phyloP scores from a whole-genome alignment of 37 sponge, comb jelly and placozoan species.

The Corticium candelabrum region DNA sequence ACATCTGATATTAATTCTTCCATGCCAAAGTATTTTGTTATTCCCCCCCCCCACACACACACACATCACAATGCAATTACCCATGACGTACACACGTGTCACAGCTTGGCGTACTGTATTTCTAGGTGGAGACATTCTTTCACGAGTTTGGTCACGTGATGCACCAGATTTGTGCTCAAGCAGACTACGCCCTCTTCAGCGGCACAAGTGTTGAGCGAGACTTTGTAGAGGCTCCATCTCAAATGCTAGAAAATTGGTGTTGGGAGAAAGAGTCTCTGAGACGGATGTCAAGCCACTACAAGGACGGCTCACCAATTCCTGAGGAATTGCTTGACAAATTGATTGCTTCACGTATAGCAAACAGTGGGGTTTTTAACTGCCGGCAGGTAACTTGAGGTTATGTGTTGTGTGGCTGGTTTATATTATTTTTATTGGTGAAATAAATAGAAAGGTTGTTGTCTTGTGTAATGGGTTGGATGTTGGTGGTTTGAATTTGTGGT shows the following conservation, averaged over 20 bases:
- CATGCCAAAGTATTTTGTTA: too few species aligned
- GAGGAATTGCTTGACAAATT: conserved; percentile 36
- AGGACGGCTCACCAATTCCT: conserved; percentile 30
- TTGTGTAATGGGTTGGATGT: too few species aligned
- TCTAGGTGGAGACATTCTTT: conserved; percentile 54
- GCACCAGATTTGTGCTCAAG: conserved; percentile 52
- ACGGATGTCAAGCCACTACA: conserved; percentile 42
- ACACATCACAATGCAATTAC: too few species aligned
- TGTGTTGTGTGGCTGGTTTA: too few species aligned
- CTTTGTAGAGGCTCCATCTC: conserved; percentile 61
- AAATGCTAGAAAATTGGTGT: conserved; percentile 69
- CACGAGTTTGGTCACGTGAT: conserved; percentile 69
- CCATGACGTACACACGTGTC: too few species aligned
- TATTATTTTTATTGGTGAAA: too few species aligned
- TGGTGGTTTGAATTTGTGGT: too few species aligned
- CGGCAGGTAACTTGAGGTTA: conserved; percentile 38
- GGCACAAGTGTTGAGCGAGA: conserved; percentile 58
- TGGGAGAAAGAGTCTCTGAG: conserved; percentile 34
- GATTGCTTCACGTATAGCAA: conserved; percentile 17
- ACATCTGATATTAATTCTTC: too few species aligned
- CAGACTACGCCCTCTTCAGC: conserved; percentile 21
- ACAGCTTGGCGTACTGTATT: too few species aligned
- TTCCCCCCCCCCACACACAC: too few species aligned
- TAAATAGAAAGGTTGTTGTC: too few species aligned
- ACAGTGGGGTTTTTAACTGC: conserved; percentile 13